Conservation (phyloP, 1,140 invertebrate species). For the Caenorhabditis tropicalis region DNA sequence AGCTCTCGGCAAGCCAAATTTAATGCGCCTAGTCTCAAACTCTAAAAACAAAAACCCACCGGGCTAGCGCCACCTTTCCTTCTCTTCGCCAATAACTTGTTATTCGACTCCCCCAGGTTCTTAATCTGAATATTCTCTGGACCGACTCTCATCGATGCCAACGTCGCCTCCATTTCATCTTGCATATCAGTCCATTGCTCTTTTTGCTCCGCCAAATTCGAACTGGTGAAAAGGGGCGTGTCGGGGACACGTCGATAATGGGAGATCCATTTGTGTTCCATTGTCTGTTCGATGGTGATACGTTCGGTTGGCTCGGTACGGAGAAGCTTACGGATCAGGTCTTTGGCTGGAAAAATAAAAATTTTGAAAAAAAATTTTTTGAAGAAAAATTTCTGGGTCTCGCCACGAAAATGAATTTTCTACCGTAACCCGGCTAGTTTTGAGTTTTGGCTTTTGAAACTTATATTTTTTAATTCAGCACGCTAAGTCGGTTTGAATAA, state of each 20-base stretch:
- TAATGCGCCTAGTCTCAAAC: too few species aligned
- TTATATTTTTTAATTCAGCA: too few species aligned
- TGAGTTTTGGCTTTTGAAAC: too few species aligned
- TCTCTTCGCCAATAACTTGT: slow-evolving; percentile 64
- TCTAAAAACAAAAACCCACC: background rate
- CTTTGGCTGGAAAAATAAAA: slow-evolving; percentile 79
- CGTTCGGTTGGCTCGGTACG: slow-evolving; percentile 89
- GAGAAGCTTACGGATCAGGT: slow-evolving; percentile 89
- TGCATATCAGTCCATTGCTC: slow-evolving; percentile 91
- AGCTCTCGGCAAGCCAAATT: too few species aligned
- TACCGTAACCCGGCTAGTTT: too few species aligned
- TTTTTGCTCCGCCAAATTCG: slow-evolving; percentile 80
- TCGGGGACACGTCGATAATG: slow-evolving; percentile 70
- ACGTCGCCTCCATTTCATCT: slow-evolving; percentile 95
- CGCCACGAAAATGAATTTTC: too few species aligned
- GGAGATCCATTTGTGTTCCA: slow-evolving; percentile 87
- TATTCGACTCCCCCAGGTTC: slow-evolving; percentile 65
- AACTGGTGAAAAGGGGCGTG: slow-evolving; percentile 77
- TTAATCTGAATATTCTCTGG: slow-evolving; percentile 79
- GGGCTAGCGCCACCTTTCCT: slow-evolving; percentile 19
- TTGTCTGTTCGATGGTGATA: slow-evolving; percentile 87
- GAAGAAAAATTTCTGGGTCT: too few species aligned
- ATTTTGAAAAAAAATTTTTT: too few species aligned
- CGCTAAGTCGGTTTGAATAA: too few species aligned
- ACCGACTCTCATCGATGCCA: slow-evolving; percentile 95